These are phyloP conservation scores for Anthophora plumipes DNA, from an alignment of 2,888 invertebrate species.

Conservation along the genomic window DNA sequence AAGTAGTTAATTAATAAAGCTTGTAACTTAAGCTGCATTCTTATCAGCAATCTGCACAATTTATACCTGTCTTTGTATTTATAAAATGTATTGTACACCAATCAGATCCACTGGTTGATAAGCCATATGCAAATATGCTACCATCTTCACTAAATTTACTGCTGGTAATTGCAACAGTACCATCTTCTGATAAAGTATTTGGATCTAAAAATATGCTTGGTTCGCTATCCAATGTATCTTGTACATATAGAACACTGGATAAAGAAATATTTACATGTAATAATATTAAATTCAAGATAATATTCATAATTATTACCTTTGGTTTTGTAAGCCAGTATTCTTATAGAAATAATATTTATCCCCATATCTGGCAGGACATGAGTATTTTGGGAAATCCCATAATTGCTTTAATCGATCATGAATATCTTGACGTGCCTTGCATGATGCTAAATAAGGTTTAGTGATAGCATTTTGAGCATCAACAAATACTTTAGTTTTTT, in stretches of 20 bases:
- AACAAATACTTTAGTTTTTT: conserved; percentile 96
- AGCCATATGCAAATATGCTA: conserved; percentile 94
- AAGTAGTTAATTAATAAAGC: background rate
- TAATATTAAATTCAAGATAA: background rate
- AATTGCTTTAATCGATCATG: conserved; percentile 93
- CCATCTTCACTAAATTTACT: conserved; percentile 96
- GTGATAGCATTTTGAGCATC: conserved; percentile 96
- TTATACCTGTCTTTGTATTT: conserved; percentile 89
- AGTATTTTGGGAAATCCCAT: conserved; percentile 98
- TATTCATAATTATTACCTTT: conserved; percentile 88
- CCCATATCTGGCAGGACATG: conserved; percentile 93
- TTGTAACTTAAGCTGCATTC: background rate
- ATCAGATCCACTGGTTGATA: conserved; percentile 97
- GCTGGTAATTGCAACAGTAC: conserved; percentile 92
- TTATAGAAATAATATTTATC: conserved; percentile 95
- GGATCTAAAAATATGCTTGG: conserved; percentile 97
- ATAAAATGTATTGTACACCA: conserved; percentile 96
- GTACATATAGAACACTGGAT: conserved; percentile 94
- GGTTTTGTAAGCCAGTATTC: conserved; percentile 98
- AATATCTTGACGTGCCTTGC: conserved; percentile 90
- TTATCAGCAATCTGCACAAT: background rate
- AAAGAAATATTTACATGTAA: conserved; percentile 72
- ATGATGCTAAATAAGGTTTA: conserved; percentile 92
- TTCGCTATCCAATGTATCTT: conserved; percentile 91
- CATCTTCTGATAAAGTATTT: conserved; percentile 95